Conservation (phyloP, 1,140 invertebrate species). For the Bombus cullumanus region DNA sequence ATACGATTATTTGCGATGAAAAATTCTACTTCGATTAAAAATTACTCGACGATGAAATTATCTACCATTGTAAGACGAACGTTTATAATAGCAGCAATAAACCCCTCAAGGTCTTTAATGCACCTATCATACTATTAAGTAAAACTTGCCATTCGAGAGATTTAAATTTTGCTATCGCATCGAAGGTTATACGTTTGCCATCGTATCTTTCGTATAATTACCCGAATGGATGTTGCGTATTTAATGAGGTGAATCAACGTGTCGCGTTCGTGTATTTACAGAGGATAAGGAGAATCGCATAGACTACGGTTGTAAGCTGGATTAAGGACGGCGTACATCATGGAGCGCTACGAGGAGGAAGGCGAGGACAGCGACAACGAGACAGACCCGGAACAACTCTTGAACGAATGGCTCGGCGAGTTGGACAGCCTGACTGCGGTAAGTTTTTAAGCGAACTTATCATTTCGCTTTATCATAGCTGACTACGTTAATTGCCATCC, state of each 20-base stretch:
- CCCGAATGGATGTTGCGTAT: neutral
- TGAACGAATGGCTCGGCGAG: conserved; percentile 87
- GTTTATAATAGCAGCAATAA: too few relatives aligned
- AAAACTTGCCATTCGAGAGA: too few relatives aligned
- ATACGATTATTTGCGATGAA: too few relatives aligned
- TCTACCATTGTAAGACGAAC: too few relatives aligned
- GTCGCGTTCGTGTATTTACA: conserved; percentile 20
- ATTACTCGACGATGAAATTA: too few relatives aligned
- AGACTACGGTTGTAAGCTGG: conserved; percentile 34
- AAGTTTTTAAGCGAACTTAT: conserved; percentile 74
- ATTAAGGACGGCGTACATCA: conserved; percentile 57
- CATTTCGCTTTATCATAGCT: neutral
- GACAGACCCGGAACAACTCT: conserved; percentile 85
- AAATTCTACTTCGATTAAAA: too few relatives aligned
- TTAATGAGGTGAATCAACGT: conserved; percentile 24
- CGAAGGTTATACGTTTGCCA: neutral
- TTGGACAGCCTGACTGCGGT: conserved; percentile 86
- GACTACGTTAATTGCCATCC: neutral
- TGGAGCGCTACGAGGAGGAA: conserved; percentile 81
- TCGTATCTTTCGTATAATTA: neutral
- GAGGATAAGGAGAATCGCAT: conserved; percentile 16
- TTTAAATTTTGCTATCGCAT: too few relatives aligned
- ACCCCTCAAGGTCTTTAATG: too few relatives aligned
- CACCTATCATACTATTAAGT: too few relatives aligned
- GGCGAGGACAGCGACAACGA: conserved; percentile 83